Percentiles rank a stretch among this genome's conserved stretches.
These are phyloP conservation scores for Sander vitreus DNA, from an alignment of 2,113 vertebrate genomes.

Conservation along the genomic window DNA sequence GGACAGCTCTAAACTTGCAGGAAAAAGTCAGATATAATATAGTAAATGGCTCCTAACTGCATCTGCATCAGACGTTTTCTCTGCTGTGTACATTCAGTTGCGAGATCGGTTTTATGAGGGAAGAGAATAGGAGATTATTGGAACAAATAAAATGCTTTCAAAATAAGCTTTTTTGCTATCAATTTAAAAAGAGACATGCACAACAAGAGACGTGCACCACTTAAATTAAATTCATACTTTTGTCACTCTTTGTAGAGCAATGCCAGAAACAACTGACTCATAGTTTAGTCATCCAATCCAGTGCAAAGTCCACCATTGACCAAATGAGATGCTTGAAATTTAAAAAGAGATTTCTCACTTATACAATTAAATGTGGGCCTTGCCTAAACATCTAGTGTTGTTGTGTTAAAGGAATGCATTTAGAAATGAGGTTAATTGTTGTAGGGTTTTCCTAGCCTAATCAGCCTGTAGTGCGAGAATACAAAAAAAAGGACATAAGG, in stretches of 20 bases:
- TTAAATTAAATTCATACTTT: not conserved
- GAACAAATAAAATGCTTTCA: not conserved
- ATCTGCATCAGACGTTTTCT: not conserved
- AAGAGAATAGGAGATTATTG: not conserved
- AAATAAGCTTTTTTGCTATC: too few relatives aligned
- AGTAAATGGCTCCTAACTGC: not conserved
- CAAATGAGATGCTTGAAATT: not conserved
- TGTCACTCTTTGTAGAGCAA: not conserved
- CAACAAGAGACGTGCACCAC: too few relatives aligned
- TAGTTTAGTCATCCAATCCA: not conserved
- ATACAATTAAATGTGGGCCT: not conserved
- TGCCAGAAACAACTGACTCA: slow-evolving; percentile 7
- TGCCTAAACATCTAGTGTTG: not conserved
- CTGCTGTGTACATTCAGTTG: not conserved
- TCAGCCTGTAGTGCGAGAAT: not conserved
- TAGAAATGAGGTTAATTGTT: not conserved
- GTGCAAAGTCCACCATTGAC: not conserved
- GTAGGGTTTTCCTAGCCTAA: not conserved
- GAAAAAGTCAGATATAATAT: slow-evolving; percentile 6
- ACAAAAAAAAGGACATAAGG: not conserved
- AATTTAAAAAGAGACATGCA: not conserved
- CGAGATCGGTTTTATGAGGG: not conserved
- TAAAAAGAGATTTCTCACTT: not conserved
- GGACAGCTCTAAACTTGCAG: slow-evolving; percentile 3
- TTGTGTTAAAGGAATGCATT: slow-evolving; percentile 2